Evolutionary conservation across 2,797 vertebrate species (phyloP).

Genomic region (Oryzias dopingdopingensis): DNA sequence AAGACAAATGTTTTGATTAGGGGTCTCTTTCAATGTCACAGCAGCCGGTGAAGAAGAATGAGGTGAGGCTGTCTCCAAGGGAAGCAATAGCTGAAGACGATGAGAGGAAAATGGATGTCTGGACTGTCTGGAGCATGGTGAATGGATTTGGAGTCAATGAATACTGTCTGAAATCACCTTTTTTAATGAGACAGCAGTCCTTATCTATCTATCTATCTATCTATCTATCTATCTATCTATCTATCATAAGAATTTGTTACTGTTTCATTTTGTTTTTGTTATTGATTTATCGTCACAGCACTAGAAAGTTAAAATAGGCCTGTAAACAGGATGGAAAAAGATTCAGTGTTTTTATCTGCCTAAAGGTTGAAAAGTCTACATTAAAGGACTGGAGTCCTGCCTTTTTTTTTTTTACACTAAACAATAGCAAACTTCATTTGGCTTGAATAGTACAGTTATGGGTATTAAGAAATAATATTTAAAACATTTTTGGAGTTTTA

Average conservation of each 20-base stretch:
- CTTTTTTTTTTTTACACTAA: no score
- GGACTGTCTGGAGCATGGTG: constrained; percentile 54
- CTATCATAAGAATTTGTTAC: neutral
- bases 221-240: neutral
- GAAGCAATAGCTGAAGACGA: constrained; percentile 61
- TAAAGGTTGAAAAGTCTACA: no score
- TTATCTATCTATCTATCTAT: constrained; percentile 10
- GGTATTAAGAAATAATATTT: no score
- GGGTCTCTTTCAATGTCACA: constrained; percentile 77
- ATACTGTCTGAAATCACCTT: constrained; percentile 40
- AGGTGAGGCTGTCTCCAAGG: constrained; percentile 65
- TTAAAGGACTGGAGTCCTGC: no score
- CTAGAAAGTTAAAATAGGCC: no score
- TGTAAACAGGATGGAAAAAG: no score
- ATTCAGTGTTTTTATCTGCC: no score
- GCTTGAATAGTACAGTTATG: no score
- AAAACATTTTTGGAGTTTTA: no score
- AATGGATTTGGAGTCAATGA: constrained; percentile 60
- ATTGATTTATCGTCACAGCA: no score
- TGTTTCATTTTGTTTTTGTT: no score
- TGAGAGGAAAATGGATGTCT: constrained; percentile 68
- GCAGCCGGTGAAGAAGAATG: constrained; percentile 66
- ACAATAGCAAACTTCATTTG: no score
- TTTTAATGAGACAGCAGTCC: constrained; percentile 55
- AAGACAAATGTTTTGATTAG: constrained; percentile 86